These are phyloP conservation scores for Cheracebus regulus DNA, from an alignment of 2,797 vertebrate genomes.

Conservation along the genomic window DNA sequence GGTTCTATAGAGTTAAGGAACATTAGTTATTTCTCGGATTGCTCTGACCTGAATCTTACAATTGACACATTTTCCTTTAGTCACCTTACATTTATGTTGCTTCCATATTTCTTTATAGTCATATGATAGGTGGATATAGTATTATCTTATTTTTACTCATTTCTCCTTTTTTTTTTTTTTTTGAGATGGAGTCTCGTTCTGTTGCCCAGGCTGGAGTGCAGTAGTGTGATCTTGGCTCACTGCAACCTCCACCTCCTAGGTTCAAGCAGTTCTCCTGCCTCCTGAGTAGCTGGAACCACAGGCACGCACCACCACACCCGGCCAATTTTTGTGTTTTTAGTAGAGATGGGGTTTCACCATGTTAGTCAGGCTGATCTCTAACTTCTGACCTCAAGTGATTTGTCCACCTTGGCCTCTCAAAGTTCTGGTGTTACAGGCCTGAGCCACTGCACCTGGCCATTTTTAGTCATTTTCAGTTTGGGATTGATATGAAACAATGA, in stretches of 20 bases:
- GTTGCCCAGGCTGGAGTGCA: neutral
- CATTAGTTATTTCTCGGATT: neutral
- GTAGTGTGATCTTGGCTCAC: neutral
- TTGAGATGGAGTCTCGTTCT: neutral
- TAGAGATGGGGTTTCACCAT: neutral
- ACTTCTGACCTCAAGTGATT: neutral
- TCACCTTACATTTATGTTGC: neutral
- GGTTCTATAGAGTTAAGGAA: neutral
- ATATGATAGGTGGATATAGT: neutral
- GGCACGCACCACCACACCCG: neutral
- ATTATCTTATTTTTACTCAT: neutral
- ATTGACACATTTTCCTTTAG: neutral
- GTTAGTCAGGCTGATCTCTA: neutral
- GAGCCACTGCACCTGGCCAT: neutral
- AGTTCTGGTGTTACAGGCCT: neutral
- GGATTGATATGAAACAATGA: neutral
- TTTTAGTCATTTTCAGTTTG: neutral
- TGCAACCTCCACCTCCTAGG: neutral
- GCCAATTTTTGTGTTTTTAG: neutral
- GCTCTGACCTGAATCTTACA: conserved; percentile 1
- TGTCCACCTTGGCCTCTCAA: neutral
- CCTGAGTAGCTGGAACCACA: neutral
- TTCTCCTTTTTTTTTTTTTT: neutral
- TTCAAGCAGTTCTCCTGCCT: neutral
- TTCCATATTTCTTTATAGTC: neutral